Conservation (phyloP, 2,113 vertebrate species). For the Phyllostomus hastatus region DNA sequence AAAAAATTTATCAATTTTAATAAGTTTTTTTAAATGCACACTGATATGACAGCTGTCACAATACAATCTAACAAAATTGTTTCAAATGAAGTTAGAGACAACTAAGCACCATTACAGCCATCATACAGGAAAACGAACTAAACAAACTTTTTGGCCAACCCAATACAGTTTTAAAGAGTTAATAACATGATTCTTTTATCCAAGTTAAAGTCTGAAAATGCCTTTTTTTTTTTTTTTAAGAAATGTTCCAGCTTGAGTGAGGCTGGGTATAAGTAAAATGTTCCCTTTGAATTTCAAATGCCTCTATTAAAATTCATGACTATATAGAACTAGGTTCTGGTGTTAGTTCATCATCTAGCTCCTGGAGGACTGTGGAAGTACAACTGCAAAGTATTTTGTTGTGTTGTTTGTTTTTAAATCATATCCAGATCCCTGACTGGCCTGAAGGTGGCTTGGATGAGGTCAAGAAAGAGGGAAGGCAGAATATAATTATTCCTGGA, state of each 20-base stretch:
- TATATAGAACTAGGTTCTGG: background rate
- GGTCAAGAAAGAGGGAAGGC: background rate
- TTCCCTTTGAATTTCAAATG: background rate
- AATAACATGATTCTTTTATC: background rate
- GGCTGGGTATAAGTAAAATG: background rate
- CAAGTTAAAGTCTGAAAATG: background rate
- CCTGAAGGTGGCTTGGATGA: background rate
- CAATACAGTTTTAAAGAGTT: background rate
- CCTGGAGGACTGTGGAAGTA: background rate
- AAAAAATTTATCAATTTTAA: too few relatives aligned
- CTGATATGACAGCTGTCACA: too few relatives aligned
- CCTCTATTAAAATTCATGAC: conserved; percentile 16
- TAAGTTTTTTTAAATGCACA: too few relatives aligned
- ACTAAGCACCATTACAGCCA: too few relatives aligned
- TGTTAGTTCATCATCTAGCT: background rate
- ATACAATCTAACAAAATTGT: too few relatives aligned
- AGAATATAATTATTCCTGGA: background rate
- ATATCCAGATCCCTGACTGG: background rate
- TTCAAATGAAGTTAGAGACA: too few relatives aligned
- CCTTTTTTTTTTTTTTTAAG: conserved; percentile 42
- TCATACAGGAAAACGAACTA: too few relatives aligned
- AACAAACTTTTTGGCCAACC: too few relatives aligned
- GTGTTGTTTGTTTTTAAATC: conserved; percentile 3
- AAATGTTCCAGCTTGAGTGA: background rate
- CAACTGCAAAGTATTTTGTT: background rate